These are phyloP conservation scores for Parapristionchus giblindavisi DNA, from an alignment of 2,888 invertebrate genomes.

Conservation along the genomic window DNA sequence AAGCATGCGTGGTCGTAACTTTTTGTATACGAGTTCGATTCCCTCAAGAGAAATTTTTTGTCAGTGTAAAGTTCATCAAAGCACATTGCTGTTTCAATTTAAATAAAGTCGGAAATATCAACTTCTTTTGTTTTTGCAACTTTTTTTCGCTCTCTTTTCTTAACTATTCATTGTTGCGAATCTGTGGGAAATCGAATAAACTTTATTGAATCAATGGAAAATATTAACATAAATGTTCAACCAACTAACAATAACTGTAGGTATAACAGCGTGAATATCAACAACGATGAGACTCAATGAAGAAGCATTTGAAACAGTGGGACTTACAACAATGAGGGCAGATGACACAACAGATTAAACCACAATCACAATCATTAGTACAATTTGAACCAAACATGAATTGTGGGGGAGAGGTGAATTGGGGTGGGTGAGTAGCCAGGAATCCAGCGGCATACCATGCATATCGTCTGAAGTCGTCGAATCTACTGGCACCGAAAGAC, in stretches of 20 bases:
- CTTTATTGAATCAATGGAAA: too few relatives aligned
- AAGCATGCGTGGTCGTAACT: too few relatives aligned
- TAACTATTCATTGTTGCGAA: too few relatives aligned
- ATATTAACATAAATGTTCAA: too few relatives aligned
- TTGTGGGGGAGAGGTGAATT: background rate
- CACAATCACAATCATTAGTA: background rate
- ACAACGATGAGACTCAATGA: background rate
- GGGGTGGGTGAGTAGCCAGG: background rate
- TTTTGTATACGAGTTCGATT: too few relatives aligned
- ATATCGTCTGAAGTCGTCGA: background rate
- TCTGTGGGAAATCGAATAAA: too few relatives aligned
- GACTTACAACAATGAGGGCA: background rate
- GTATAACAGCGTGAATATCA: background rate
- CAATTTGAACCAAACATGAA: background rate
- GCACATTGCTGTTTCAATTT: too few relatives aligned
- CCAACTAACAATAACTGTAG: background rate
- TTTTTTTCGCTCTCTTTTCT: too few relatives aligned
- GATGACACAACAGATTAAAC: background rate
- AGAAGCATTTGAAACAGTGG: constrained; percentile 4
- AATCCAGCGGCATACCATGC: background rate
- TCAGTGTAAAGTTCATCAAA: too few relatives aligned
- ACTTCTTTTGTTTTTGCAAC: too few relatives aligned
- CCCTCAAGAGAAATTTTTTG: too few relatives aligned
- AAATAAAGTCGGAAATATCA: too few relatives aligned
- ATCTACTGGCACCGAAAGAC: background rate